These are phyloP conservation scores for Lerema accius DNA, from an alignment of 1,140 invertebrate genomes.

Conservation along the genomic window DNA sequence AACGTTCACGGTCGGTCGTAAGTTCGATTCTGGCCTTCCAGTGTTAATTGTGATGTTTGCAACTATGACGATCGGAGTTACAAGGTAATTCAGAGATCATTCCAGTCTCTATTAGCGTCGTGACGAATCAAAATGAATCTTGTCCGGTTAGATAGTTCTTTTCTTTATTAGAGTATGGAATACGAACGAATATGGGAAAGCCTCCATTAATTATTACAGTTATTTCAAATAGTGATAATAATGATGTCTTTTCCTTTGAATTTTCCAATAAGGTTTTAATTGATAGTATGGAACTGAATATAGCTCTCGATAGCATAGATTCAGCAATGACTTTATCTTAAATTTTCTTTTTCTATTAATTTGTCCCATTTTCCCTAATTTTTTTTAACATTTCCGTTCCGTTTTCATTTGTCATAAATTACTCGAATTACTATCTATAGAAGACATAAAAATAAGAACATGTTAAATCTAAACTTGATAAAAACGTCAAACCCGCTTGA, in stretches of 20 bases:
- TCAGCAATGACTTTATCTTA: no score
- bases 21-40: conserved; percentile 34
- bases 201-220: neutral
- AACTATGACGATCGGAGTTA: conserved; percentile 34
- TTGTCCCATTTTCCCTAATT: no score
- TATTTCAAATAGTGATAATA: neutral
- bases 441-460: no score
- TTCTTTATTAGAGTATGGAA: conserved; percentile 13
- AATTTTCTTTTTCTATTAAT: no score
- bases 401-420: no score
- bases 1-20: conserved; percentile 33
- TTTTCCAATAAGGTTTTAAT: no score
- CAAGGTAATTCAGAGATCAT: conserved; percentile 38
- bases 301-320: no score
- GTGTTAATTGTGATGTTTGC: conserved; percentile 34
- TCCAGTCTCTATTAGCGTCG: conserved; percentile 41
- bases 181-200: neutral
- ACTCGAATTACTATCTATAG: no score
- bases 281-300: no score
- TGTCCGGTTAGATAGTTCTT: conserved; percentile 35
- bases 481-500: conserved; percentile 30
- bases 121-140: conserved; percentile 50
- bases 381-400: no score
- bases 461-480: no score
- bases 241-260: no score